A percentile compares a stretch with the other conserved stretches of the same genome.
Evolutionary conservation across 2,888 invertebrate genomes (phyloP).

Genomic region (Ecdyonurus torrentis): DNA sequence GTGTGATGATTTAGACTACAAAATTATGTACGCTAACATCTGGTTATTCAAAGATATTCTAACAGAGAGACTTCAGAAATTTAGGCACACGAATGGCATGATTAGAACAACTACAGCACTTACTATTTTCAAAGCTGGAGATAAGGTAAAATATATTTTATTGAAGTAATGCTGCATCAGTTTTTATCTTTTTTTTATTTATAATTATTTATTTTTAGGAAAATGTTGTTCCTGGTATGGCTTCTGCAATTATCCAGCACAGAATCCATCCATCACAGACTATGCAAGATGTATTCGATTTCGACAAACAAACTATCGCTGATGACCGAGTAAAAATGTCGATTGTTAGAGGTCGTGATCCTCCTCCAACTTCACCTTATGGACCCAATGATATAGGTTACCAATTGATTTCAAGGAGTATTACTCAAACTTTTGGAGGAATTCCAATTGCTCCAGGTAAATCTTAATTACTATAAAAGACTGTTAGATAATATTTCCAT

Average conservation of each 20-base stretch:
- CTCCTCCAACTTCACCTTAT: conserved; percentile 25
- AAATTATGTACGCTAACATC: conserved; percentile 5
- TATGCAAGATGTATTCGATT: conserved; percentile 22
- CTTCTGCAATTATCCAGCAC: conserved; percentile 28
- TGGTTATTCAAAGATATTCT: conserved; percentile 17
- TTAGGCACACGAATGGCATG: conserved; percentile 23
- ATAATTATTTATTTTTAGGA: too few species aligned
- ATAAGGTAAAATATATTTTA: conserved; percentile 24
- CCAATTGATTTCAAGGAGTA: conserved; percentile 24
- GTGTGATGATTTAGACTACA: background rate
- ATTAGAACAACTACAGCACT: conserved; percentile 29
- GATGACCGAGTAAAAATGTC: conserved; percentile 22
- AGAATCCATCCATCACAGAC: conserved; percentile 28
- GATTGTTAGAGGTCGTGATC: conserved; percentile 17
- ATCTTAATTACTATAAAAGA: too few species aligned
- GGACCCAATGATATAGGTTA: conserved; percentile 25
- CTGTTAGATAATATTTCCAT: too few species aligned
- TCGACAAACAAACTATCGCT: conserved; percentile 17
- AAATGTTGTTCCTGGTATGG: conserved; percentile 27
- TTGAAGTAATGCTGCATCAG: too few species aligned
- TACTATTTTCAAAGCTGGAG: conserved; percentile 28
- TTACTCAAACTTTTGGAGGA: conserved; percentile 24
- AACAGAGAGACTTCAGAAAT: conserved; percentile 19
- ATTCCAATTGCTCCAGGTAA: conserved; percentile 25
- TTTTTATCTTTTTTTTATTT: too few species aligned